Conservation (phyloP, 2,797 vertebrate genomes). For the Hydrophis major region DNA sequence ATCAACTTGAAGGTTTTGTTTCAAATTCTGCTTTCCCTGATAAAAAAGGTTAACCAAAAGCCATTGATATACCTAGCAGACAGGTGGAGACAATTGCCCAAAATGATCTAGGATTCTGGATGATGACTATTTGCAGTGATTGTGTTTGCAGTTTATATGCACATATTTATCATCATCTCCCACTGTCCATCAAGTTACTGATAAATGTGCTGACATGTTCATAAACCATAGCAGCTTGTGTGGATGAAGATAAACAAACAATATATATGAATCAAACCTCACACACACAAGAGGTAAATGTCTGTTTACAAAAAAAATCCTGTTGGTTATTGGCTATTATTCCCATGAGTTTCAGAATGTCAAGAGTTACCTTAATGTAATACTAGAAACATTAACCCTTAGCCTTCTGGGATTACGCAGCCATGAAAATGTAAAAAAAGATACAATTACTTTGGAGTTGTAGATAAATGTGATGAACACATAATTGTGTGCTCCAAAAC, state of each 20-base stretch:
- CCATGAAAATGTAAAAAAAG: not conserved
- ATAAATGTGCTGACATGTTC: conserved; percentile 17
- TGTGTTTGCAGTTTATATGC: not conserved
- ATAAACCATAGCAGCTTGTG: not conserved
- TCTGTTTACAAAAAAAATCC: not conserved
- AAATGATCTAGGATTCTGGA: not conserved
- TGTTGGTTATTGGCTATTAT: not conserved
- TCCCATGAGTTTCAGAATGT: conserved; percentile 13
- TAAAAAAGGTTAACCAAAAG: not conserved
- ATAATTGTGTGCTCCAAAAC: conserved; percentile 3
- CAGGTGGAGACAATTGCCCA: not conserved
- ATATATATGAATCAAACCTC: not conserved
- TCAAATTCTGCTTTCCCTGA: not conserved
- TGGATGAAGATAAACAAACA: not conserved
- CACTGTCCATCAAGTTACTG: conserved; percentile 53
- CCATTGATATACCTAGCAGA: no score
- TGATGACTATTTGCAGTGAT: not conserved
- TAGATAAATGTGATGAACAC: not conserved
- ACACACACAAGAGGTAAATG: not conserved
- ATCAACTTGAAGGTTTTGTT: not conserved
- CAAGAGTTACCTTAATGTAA: not conserved
- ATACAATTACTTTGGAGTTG: not conserved
- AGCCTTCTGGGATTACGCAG: not conserved
- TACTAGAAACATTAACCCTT: conserved; percentile 34
- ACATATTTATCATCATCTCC: not conserved